Percentiles rank a stretch among this genome's conserved stretches.
Conservation (phyloP, 2,888 invertebrate genomes). For the Drosophila pseudotalamancana region DNA sequence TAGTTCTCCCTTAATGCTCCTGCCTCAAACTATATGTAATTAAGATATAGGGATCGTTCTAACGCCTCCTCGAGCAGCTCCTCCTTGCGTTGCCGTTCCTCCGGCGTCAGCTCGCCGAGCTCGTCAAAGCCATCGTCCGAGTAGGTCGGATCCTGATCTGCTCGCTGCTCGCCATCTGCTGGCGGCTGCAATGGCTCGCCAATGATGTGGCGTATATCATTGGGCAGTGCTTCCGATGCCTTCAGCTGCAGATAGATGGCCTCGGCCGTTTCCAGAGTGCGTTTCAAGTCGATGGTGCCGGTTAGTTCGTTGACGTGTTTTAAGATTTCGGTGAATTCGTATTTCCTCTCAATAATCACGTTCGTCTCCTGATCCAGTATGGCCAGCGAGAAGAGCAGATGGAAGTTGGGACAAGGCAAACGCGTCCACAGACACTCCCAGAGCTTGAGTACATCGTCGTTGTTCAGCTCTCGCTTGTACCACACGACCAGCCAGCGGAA, state of each 20-base stretch:
- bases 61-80: conserved; percentile 83
- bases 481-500: conserved; percentile 98
- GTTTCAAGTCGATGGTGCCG: conserved; percentile 92
- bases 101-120: conserved; percentile 75
- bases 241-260: conserved; percentile 95
- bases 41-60: conserved; percentile 82
- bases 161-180: conserved; percentile 33
- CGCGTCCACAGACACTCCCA: conserved; percentile 99
- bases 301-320: conserved; percentile 98
- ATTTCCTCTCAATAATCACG: conserved; percentile 94
- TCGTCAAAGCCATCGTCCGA: conserved; percentile 83
- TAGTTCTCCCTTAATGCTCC: no score
- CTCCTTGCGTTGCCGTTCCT: conserved; percentile 81
- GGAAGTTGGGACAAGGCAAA: conserved; percentile 97
- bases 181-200: conserved; percentile 85
- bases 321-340: conserved; percentile 97
- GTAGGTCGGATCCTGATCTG: conserved; percentile 73
- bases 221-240: conserved; percentile 88
- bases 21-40: conserved; percentile 63
- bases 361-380: conserved; percentile 95
- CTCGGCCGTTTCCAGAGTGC: conserved; percentile 93
- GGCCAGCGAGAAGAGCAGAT: conserved; percentile 95
- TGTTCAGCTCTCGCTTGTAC: conserved; percentile 97
- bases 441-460: conserved; percentile 93
- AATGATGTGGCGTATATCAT: conserved; percentile 89